A percentile compares a stretch with the other conserved stretches of the same genome.
Conservation (phyloP, 2,797 vertebrate genomes). For the Salmo trutta region DNA sequence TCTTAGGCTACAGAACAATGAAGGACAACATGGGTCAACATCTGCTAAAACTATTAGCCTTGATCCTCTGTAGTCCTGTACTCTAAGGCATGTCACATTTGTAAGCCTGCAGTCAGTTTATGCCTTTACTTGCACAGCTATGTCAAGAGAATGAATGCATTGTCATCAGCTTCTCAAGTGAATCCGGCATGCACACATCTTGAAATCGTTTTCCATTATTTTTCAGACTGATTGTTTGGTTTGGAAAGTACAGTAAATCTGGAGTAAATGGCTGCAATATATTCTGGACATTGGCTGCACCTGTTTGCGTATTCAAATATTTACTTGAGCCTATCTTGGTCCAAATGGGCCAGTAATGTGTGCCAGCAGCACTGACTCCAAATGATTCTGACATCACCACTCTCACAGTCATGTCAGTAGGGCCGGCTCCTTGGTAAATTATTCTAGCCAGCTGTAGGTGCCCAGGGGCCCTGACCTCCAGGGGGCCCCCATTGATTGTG, state of each 20-base stretch:
- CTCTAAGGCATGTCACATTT: neutral
- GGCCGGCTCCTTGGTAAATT: too few relatives aligned
- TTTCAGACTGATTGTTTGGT: slow-evolving; percentile 17
- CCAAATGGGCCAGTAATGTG: slow-evolving; percentile 1
- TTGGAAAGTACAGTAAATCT: slow-evolving; percentile 28
- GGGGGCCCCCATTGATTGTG: too few relatives aligned
- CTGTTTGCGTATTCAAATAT: slow-evolving; percentile 24
- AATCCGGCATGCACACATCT: slow-evolving; percentile 16
- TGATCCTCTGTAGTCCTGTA: neutral
- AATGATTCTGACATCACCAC: slow-evolving; percentile 5
- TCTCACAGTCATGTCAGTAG: neutral
- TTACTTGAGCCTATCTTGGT: slow-evolving; percentile 15
- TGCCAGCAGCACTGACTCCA: slow-evolving; percentile 12
- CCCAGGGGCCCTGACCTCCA: too few relatives aligned
- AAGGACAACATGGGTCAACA: neutral
- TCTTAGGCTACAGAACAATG: neutral
- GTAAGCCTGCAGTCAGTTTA: neutral
- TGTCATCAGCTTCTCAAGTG: slow-evolving; percentile 17
- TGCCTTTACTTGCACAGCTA: neutral
- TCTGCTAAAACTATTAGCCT: neutral
- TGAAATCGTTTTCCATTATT: slow-evolving; percentile 19
- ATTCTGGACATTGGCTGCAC: slow-evolving; percentile 11
- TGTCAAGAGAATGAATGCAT: slow-evolving; percentile 17
- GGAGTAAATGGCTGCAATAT: slow-evolving; percentile 17
- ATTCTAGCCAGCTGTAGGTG: too few relatives aligned